Evolutionary conservation across 2,888 invertebrate species (phyloP), one percentile per base, ranked within the genome.

Genomic region (Mycogona germanica): DNA sequence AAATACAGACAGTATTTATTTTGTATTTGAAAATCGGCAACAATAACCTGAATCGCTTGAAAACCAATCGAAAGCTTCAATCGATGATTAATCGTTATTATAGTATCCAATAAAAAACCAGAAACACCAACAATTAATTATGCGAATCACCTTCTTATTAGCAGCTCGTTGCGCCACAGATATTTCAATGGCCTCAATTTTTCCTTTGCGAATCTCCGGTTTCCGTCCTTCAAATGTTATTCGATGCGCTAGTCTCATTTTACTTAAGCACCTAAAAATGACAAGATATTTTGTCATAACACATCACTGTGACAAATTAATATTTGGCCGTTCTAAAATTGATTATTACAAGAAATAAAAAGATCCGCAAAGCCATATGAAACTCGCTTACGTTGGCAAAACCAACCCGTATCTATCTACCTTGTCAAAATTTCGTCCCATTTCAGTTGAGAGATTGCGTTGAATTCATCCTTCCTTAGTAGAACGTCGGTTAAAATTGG

Each of bases 171-270:
- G 80, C 21, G 78, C 81, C 5, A 88, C 78, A 17, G 78, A 78
- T 72, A 93, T 81, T 61, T 78, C 79, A 60, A 93, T 80, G 3
- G 85, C 81, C 32, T 84, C 81, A 48, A 89, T 73, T 67, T 82
- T 81, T 44, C 81, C 80, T 65, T 81, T 82, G 61, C 74, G 74
- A 28, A 78, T 53, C 7, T 66, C 70, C 38, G 77, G 63, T 5
- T 60, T 53, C 41, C 79, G 14, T 72, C 72, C 67, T 68, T 73
- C 53, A 72, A 65, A 62, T 14, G 59, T 73, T 62, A 85, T 74
- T 70, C 80, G 78, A 26, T 79, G 81, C 63, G 79, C 80, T 26
- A 78, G 71, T 48, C 81, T 82, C 85, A 91, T 85, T 64, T 79
- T 77, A 12, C 72, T 72, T 53, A 77, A 73, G 49, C 86, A 76